Evolutionary conservation across 2,113 vertebrate species (phyloP).

Genomic region (Oxyura jamaicensis): DNA sequence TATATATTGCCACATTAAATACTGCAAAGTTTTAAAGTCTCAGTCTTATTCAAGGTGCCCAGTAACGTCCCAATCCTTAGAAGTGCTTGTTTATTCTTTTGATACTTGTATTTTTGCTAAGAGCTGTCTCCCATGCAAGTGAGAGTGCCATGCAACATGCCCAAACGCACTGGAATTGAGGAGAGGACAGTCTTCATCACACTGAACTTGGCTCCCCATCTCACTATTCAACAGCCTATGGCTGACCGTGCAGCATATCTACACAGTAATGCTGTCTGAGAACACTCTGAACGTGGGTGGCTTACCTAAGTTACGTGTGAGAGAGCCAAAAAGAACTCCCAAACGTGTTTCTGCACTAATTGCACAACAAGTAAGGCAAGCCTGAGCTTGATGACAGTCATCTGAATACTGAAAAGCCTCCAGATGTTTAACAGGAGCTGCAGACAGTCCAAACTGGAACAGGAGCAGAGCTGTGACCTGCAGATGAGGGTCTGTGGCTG

Average conservation of each 20-base stretch:
- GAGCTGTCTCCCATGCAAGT: not conserved
- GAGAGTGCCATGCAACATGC: not conserved
- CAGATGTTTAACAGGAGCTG: not conserved
- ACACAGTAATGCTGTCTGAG: not conserved
- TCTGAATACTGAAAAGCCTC: not conserved
- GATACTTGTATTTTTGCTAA: not conserved
- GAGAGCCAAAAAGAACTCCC: not conserved
- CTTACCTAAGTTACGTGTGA: not conserved
- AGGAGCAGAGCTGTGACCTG: not conserved
- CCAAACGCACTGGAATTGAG: not conserved
- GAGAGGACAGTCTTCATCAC: not conserved
- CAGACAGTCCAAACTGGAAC: not conserved
- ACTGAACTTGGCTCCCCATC: not conserved
- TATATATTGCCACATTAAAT: not conserved
- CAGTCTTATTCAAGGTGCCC: not conserved
- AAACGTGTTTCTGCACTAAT: not conserved
- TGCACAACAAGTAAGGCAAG: conserved; percentile 1
- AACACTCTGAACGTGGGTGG: not conserved
- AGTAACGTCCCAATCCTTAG: not conserved
- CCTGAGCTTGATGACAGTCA: not conserved
- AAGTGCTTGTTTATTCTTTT: not conserved
- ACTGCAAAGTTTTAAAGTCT: not conserved
- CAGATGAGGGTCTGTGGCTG: not conserved
- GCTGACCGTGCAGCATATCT: not conserved
- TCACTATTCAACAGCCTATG: not conserved